Evolutionary conservation across 1,140 invertebrate species (phyloP).

Genomic region (Pseudobourletiella spinata): DNA sequence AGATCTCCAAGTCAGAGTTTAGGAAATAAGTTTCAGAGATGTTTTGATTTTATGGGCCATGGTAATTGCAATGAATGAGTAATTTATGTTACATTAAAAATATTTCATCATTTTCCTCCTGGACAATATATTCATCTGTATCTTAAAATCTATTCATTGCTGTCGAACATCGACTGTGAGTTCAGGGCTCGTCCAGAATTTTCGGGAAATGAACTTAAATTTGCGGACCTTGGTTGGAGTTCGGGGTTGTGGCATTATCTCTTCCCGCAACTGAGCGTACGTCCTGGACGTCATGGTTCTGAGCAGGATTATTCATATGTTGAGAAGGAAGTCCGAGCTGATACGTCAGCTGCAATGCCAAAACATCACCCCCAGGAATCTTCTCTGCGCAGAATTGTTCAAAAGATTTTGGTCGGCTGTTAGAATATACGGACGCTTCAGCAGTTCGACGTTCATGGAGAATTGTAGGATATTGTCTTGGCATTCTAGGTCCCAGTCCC

Average conservation of each 20-base stretch:
- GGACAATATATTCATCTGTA: no score
- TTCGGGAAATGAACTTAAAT: not conserved
- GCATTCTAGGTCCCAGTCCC: no score
- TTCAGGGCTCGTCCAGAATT: not conserved
- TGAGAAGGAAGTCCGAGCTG: not conserved
- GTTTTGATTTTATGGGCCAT: no score
- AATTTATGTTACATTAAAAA: not conserved
- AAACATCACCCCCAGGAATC: not conserved
- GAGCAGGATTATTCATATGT: not conserved
- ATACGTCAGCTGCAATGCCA: not conserved
- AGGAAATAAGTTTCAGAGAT: no score
- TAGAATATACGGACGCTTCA: no score
- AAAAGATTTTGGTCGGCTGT: no score
- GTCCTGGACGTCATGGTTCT: not conserved
- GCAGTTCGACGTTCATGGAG: no score
- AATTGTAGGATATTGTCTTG: no score
- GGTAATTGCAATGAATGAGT: not conserved
- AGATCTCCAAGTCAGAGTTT: not conserved
- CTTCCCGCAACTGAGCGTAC: not conserved
- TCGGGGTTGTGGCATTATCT: not conserved
- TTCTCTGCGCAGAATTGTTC: no score
- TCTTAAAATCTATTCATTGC: no score
- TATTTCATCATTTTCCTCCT: not conserved
- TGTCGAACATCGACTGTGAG: not conserved
- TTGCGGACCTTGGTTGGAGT: not conserved